Evolutionary conservation across 2,888 invertebrate genomes (phyloP).

Genomic region (Sesia bembeciformis): DNA sequence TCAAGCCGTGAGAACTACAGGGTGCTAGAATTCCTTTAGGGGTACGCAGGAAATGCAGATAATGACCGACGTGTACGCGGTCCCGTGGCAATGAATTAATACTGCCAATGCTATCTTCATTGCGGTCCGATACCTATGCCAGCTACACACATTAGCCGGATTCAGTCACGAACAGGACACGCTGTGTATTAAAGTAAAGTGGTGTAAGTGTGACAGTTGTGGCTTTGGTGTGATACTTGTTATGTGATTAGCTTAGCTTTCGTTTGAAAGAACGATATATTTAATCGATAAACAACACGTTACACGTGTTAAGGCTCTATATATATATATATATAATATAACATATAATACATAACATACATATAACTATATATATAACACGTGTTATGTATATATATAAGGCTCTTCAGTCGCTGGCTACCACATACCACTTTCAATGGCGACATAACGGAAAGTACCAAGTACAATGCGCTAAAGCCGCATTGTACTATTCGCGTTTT

Average conservation of each 20-base stretch:
- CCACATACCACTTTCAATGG: no score
- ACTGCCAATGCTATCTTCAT: constrained; percentile 59
- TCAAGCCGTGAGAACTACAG: constrained; percentile 34
- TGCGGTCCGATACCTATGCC: constrained; percentile 41
- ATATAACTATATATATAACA: not conserved
- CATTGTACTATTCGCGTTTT: no score
- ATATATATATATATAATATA: no score
- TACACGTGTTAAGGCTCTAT: not conserved
- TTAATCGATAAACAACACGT: not conserved
- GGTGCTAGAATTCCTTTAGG: constrained; percentile 25
- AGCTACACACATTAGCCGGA: constrained; percentile 44
- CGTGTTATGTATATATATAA: no score
- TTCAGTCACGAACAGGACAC: constrained; percentile 44
- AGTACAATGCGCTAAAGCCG: no score
- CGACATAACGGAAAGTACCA: no score
- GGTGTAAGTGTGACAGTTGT: not conserved
- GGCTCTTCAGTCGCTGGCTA: no score
- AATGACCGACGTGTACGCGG: constrained; percentile 32
- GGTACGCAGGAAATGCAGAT: constrained; percentile 32
- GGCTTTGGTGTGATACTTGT: no score
- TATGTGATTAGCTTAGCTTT: no score
- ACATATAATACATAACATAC: no score
- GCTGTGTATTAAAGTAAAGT: constrained; percentile 9
- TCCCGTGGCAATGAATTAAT: constrained; percentile 60
- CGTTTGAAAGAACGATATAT: not conserved